Conservation (phyloP, 2,888 invertebrate genomes). For the Tipula confusa region DNA sequence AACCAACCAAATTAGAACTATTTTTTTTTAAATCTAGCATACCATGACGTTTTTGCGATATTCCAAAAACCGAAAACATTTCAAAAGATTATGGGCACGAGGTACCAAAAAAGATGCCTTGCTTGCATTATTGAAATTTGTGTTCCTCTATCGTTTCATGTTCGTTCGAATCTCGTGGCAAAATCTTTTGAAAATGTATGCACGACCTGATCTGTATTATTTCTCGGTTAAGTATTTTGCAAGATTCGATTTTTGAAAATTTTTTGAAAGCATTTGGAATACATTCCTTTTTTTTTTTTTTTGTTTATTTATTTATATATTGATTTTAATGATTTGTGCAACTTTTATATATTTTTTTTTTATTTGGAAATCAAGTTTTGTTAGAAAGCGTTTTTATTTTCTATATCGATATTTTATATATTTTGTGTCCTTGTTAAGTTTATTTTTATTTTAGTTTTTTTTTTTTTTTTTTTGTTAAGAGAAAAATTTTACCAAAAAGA, state of each 20-base stretch:
- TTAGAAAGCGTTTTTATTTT: constrained; percentile 27
- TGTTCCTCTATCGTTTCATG: background rate
- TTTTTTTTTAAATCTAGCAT: background rate
- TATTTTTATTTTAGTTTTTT: constrained; percentile 31
- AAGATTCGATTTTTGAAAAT: background rate
- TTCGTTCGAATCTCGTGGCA: background rate
- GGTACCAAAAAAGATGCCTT: background rate
- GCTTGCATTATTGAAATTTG: background rate
- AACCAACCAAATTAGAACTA: background rate
- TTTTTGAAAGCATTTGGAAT: background rate
- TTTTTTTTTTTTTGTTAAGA: constrained; percentile 9
- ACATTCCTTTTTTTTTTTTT: background rate
- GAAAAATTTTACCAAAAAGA: constrained; percentile 9
- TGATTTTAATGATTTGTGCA: constrained; percentile 30
- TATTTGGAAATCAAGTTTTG: constrained; percentile 25
- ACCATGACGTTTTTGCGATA: background rate
- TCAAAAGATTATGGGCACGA: background rate
- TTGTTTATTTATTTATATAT: constrained; percentile 20
- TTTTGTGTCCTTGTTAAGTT: constrained; percentile 27
- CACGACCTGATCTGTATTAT: background rate
- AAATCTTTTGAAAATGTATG: background rate
- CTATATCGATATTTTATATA: no score
- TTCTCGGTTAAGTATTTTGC: background rate
- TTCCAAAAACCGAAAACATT: background rate
- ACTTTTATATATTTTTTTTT: constrained; percentile 26